Evolutionary conservation across 2,113 vertebrate genomes (phyloP), one percentile per base, ranked within the genome.

Genomic region (Madoqua kirkii): DNA sequence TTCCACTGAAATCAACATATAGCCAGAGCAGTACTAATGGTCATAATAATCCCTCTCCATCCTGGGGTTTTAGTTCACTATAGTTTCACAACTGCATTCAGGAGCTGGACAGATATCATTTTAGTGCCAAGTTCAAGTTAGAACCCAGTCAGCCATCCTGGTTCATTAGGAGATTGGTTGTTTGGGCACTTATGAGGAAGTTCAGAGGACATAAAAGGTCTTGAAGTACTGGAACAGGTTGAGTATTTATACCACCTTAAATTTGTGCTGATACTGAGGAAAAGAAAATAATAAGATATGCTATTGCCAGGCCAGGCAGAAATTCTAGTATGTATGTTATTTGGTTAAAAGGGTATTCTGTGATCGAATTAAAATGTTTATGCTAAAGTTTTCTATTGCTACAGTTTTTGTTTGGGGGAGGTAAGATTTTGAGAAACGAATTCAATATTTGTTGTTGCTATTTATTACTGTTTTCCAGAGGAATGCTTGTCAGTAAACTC

Each of bases 171-270:
- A 94, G 57, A 89, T 27, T 59, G 40, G 31, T 64, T 31, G n/a
- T 76, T 91, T 81, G 27, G 33, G 33, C n/a, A 86, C 21, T 91
- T 91, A 88, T 7, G 23, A 93, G n/a, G 50, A 90, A 23, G 33
- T 94, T 90, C 82, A 94, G 50, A 92, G 50, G 40, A 64, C 89
- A 88, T 48, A 81, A 96, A 97, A 94, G 52, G 19, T 16, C 14
- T 36, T 71, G 19, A 93, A 82, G 87, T 5, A 79, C 1, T 86
- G 54, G 76, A 89, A 92, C 5, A 96, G 19, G 27, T 2, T 91
- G 43, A 90, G 2, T 55, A 31, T 87, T 78, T 84, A 89, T 59
- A 96, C 21, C 79, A 92, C 36, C 36, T 89, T 93, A 91, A 96
- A 92, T 78, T 89, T 92, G 36, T 89, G 31, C 57, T 91, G 33